phyloP scores from a whole-genome alignment of 2,888 invertebrate species.

The Drosophila koepferae region DNA sequence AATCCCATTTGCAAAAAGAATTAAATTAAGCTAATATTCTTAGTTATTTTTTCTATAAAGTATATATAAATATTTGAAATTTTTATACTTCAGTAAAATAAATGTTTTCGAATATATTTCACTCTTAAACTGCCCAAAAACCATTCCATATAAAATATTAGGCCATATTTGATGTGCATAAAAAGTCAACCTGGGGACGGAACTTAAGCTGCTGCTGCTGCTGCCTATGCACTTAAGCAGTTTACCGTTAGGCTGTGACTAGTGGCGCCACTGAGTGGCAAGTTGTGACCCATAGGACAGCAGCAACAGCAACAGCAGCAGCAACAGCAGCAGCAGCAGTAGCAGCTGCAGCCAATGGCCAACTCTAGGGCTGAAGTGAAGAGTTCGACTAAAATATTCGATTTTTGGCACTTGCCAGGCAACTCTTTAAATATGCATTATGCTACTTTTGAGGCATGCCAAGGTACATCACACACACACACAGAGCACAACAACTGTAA shows the following conservation, averaged over 20 bases:
- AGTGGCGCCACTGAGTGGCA: conserved; percentile 50
- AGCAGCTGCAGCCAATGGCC: conserved; percentile 43
- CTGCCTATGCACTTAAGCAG: conserved; percentile 40
- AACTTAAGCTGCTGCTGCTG: conserved; percentile 8
- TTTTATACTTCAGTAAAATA: no score
- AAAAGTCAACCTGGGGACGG: conserved; percentile 4
- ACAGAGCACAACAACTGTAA: conserved; percentile 16
- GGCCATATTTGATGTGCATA: not conserved
- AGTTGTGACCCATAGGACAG: conserved; percentile 35
- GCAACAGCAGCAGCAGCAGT: conserved; percentile 12
- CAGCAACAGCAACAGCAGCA: conserved; percentile 2
- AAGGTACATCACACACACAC: conserved; percentile 16
- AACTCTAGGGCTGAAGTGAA: conserved; percentile 6
- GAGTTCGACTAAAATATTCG: conserved; percentile 67
- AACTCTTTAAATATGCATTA: conserved; percentile 80
- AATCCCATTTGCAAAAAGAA: not conserved
- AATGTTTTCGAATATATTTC: not conserved
- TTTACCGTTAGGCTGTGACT: conserved; percentile 30
- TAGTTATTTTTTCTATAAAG: not conserved
- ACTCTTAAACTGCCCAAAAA: not conserved
- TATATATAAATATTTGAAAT: not conserved
- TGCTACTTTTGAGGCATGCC: conserved; percentile 68
- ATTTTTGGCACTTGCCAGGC: conserved; percentile 77
- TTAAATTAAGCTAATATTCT: fast-evolving
- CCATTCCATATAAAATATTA: not conserved